A percentile compares a stretch with the other conserved stretches of the same genome.
These are phyloP conservation scores for Haemorhous mexicanus DNA, from an alignment of 2,113 vertebrate genomes.

Conservation along the genomic window DNA sequence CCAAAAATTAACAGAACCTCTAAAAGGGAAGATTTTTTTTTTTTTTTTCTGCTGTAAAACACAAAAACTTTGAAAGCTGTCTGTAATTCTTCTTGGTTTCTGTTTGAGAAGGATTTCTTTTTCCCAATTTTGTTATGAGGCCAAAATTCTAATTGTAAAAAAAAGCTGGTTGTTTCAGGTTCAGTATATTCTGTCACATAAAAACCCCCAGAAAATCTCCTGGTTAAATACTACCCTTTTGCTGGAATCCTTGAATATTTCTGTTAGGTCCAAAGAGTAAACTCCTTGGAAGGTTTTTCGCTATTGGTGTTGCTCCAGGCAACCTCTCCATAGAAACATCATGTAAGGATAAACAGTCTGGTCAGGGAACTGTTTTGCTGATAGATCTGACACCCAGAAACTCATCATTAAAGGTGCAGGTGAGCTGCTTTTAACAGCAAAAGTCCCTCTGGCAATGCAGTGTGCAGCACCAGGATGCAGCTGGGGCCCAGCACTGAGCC, in stretches of 20 bases:
- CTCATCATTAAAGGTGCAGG: background rate
- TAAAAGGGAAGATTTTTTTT: background rate
- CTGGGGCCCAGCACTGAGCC: background rate
- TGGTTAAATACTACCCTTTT: background rate
- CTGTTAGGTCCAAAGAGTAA: background rate
- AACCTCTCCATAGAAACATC: background rate
- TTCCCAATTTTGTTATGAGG: background rate
- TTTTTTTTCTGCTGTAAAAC: background rate
- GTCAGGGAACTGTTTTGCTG: background rate
- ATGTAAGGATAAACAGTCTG: background rate
- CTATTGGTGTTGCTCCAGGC: background rate
- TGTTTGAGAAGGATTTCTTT: background rate
- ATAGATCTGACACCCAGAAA: background rate
- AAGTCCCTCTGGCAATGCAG: background rate
- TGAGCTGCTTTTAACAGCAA: background rate
- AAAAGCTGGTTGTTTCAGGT: background rate
- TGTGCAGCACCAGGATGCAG: background rate
- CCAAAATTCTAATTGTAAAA: background rate
- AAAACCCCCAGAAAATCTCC: background rate
- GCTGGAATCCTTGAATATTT: background rate
- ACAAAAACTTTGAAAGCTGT: background rate
- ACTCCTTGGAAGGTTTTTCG: background rate
- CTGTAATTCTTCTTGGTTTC: background rate
- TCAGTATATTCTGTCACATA: background rate
- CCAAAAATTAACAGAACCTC: background rate